Evolutionary conservation across 2,888 invertebrate species (phyloP), one percentile per base, ranked within the genome.

Genomic region (Tetrapedia diversipes): DNA sequence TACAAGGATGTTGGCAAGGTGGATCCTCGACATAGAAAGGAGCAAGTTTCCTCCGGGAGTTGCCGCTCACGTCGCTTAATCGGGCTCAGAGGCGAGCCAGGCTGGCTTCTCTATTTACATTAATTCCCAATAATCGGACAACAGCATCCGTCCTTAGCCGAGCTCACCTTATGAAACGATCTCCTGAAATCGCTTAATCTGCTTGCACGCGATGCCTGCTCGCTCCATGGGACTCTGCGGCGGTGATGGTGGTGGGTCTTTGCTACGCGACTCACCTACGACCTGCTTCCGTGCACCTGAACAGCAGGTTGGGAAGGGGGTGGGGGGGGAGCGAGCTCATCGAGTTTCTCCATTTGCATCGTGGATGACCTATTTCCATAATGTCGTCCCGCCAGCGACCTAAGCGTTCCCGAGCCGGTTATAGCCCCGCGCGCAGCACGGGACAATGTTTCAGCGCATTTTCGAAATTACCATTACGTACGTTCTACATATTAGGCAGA

Each of bases 121-220:
- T 88, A 84, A 88, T 89, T 88, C 76, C 80, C 84, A 83, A 87
- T 88, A 86, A 88, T 89, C 86, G 87, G 87, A 85, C 86, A 79
- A 82, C 74, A 73, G 69, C 77, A 77, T 81, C 77, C 67, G 77
- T 77, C 70, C 76, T 68, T 60, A 66, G 59, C n/a, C 22, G 41
- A 11, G 68, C 41, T 54, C 53, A 54, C 78, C 80, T 81, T 81
- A 75, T 72, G 80, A 77, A 82, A 79, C 71, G 72, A 68, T 45
- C 59, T 70, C 59, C 64, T 60, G 68, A 75, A 81, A 75, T 79
- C 73, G 68, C 73, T 77, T 75, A 73, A 71, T 68, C 66, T 51
- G 60, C 64, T 77, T 63, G 64, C 77, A 41, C 68, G 63, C 61
- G 72, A 66, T 53, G 27, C 34, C 37, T 57, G 73, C 63, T 72